Base-by-base conservation (phyloP, 2,888 invertebrate species). In the Myathropa florea region DNA sequence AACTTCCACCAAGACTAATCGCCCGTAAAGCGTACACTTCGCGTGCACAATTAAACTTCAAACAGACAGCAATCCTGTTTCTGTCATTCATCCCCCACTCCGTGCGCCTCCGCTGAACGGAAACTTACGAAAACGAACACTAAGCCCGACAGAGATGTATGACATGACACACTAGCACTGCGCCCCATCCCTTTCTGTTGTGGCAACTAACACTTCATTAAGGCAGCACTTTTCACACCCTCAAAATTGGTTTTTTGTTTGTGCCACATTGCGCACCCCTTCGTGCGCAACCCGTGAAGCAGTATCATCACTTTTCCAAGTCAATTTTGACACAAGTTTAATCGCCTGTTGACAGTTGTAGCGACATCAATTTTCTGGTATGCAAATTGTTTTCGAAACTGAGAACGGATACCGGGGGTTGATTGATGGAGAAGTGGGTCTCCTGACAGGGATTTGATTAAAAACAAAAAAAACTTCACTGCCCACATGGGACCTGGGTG, bases 271-370 rank as follows among this genome's bases (percentile, higher is more conserved):
- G 14, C 46, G 14, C 46, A 26, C 23, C 26, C 61, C 63, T 28
- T 28, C 26, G 18, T 26, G 57, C 18, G 21, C 55, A 2, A 23
- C 28, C 57, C 18, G 53, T 30, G 33, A 46, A 46, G 14, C 46
- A 23, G 82, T 77, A 73, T 77, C 85, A 82, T 85, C 85, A 85
- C 82, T 85, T 85, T 64, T 46, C 63, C 65, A 39, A 86, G 86
- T 86, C 86, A 83, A 83, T 83, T 86, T 78, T 83, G 86, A 86
- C 86, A 71, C 65, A 78, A 86, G 86, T 83, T 86, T 83, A 86
- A 86, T 86, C 86, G 86, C 78, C 28, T 86, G 86, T 86, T 86
- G 86, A 86, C 86, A 85, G 85, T 78, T 86, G 78, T 86, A 83
- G 83, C 83, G 86, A 86, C 86, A 86, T 86, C 78, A 86, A 86